Evolutionary conservation across 2,888 invertebrate species (phyloP).

Genomic region (Arrhopalites spinosus): DNA sequence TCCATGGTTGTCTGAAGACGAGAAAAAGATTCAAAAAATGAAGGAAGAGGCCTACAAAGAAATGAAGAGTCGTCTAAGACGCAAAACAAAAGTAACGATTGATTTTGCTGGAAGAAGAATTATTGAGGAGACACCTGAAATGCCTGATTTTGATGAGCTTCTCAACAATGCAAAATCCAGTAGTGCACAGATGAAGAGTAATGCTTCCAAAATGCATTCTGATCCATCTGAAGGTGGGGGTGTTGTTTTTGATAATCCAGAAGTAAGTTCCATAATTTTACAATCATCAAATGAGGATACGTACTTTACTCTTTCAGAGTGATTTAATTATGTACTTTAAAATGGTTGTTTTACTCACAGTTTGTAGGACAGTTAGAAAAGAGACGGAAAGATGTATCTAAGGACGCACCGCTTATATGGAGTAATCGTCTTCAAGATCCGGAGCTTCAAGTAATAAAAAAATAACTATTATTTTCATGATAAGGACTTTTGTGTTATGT

Average conservation of each 20-base stretch:
- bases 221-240: conserved; percentile 4
- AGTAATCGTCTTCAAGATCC: conserved; percentile 72
- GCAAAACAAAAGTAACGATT: conserved; percentile 70
- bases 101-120: conserved; percentile 72
- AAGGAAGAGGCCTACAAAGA: conserved; percentile 72
- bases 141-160: conserved; percentile 56
- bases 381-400: not conserved
- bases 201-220: conserved; percentile 21
- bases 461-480: too few species aligned
- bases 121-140: conserved; percentile 61
- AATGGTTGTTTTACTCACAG: conserved; percentile 25
- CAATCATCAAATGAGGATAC: not conserved
- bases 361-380: conserved; percentile 50
- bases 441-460: conserved; percentile 61
- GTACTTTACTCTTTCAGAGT: not conserved
- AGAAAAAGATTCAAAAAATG: conserved; percentile 70
- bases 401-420: conserved; percentile 43
- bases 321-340: conserved; percentile 5
- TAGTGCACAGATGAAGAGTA: conserved; percentile 10
- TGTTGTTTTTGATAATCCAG: conserved; percentile 27
- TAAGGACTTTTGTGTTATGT: too few species aligned
- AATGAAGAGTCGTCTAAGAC: conserved; percentile 69
- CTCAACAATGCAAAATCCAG: conserved; percentile 7
- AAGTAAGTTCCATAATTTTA: conserved; percentile 30
- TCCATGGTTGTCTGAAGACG: conserved; percentile 77